Conservation (phyloP, 2,888 invertebrate genomes). For the Cosmia trapezina region DNA sequence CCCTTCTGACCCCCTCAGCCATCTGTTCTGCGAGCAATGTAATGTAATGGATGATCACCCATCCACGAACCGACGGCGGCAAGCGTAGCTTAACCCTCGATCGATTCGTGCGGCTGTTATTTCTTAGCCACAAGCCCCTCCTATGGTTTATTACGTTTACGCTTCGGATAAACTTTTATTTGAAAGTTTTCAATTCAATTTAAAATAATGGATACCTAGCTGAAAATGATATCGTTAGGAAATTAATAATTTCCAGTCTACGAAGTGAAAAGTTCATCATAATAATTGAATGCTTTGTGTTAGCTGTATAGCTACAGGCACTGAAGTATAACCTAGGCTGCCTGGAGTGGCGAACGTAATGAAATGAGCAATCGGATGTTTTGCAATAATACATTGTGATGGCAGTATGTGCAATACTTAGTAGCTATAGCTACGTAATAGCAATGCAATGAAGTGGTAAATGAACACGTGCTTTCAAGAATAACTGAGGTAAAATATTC, state of each 20-base stretch:
- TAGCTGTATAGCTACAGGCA: not conserved
- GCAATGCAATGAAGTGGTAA: slow-evolving; percentile 18
- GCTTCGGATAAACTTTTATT: not conserved
- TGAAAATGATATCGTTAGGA: not conserved
- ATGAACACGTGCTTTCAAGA: slow-evolving; percentile 30
- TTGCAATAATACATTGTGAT: slow-evolving; percentile 12
- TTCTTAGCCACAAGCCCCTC: not conserved
- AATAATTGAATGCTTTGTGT: slow-evolving; percentile 12
- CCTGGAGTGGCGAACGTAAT: slow-evolving; percentile 10
- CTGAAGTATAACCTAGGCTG: not conserved
- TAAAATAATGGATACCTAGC: not conserved
- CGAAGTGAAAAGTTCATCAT: not conserved
- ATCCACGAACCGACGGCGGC: not conserved
- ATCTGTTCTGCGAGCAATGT: no score
- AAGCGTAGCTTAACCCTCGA: not conserved
- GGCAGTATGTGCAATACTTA: not conserved
- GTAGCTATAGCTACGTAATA: not conserved
- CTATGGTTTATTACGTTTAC: not conserved
- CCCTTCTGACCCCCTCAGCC: no score
- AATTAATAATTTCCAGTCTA: not conserved
- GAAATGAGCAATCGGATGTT: slow-evolving; percentile 28
- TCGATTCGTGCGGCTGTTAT: not conserved
- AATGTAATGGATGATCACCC: no score
- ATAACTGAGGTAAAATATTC: not conserved
- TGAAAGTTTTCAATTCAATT: not conserved